Percentiles rank a stretch among this genome's conserved stretches.
Evolutionary conservation across 2,888 invertebrate species (phyloP).

Genomic region (Epinotia bilunana): DNA sequence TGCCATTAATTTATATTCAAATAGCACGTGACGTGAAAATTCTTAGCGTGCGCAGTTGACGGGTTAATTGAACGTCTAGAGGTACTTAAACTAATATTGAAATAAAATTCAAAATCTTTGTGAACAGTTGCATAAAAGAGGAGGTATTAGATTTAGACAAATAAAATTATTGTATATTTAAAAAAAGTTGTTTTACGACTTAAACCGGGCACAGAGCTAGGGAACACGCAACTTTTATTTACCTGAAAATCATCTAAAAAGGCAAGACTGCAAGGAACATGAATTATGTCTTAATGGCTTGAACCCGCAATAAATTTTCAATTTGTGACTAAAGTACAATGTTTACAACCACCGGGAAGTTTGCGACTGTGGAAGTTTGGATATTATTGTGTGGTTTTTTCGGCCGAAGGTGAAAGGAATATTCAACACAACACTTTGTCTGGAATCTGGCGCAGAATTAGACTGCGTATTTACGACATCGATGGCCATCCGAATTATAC

Average conservation of each 20-base stretch:
- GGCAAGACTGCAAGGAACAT: constrained; percentile 10
- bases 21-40: constrained; percentile 19
- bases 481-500: too few species aligned
- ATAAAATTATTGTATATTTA: too few species aligned
- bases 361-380: constrained; percentile 3
- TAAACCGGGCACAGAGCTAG: not conserved
- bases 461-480: too few species aligned
- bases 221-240: constrained; percentile 1
- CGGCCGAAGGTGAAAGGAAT: constrained; percentile 3
- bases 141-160: not conserved
- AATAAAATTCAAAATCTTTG: not conserved
- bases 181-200: too few species aligned
- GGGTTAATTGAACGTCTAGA: constrained; percentile 9
- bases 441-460: too few species aligned
- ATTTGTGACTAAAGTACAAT: constrained; percentile 15
- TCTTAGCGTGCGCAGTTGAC: constrained; percentile 7
- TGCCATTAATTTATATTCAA: constrained; percentile 15
- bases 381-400: constrained; percentile 20
- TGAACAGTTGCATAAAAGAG: not conserved
- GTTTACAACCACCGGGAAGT: constrained; percentile 23
- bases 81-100: not conserved
- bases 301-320: constrained; percentile 25
- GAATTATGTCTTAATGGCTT: constrained; percentile 13
- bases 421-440: not conserved
- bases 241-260: constrained; percentile 14